A percentile compares a stretch with the other conserved stretches of the same genome.
Evolutionary conservation across 2,113 vertebrate genomes (phyloP).

Genomic region (Mustela lutreola): DNA sequence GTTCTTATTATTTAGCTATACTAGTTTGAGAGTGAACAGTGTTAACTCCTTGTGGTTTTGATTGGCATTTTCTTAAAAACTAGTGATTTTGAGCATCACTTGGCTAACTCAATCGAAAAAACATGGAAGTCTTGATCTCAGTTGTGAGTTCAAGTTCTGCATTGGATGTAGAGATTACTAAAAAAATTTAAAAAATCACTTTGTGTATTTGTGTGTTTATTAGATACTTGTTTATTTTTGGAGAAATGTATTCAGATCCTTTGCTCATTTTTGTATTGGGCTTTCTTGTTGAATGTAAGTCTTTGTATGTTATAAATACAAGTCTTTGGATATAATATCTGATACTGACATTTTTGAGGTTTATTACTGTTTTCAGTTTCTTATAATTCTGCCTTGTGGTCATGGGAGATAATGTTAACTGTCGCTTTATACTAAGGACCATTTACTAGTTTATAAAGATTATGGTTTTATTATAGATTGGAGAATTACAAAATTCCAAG

Average conservation of each 20-base stretch:
- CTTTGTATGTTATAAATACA: neutral
- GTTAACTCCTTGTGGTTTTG: neutral
- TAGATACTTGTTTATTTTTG: neutral
- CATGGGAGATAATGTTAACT: neutral
- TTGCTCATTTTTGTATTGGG: neutral
- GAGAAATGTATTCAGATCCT: neutral
- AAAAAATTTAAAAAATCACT: neutral
- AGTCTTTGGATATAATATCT: neutral
- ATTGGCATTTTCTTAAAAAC: slow-evolving; percentile 4
- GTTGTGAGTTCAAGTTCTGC: neutral
- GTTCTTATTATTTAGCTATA: neutral
- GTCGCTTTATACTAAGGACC: neutral
- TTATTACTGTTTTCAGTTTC: neutral
- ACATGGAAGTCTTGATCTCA: neutral
- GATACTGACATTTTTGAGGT: neutral
- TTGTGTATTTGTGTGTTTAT: neutral
- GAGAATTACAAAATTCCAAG: neutral
- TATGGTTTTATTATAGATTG: neutral
- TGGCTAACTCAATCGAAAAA: neutral
- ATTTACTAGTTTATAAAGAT: neutral
- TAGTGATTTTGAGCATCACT: neutral
- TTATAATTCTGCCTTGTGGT: neutral
- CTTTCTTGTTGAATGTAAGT: neutral
- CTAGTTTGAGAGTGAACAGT: neutral
- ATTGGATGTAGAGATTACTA: neutral